A percentile compares a stretch with the other conserved stretches of the same genome.
Evolutionary conservation across 2,888 invertebrate genomes (phyloP).

Genomic region (Mesochorus sp.): DNA sequence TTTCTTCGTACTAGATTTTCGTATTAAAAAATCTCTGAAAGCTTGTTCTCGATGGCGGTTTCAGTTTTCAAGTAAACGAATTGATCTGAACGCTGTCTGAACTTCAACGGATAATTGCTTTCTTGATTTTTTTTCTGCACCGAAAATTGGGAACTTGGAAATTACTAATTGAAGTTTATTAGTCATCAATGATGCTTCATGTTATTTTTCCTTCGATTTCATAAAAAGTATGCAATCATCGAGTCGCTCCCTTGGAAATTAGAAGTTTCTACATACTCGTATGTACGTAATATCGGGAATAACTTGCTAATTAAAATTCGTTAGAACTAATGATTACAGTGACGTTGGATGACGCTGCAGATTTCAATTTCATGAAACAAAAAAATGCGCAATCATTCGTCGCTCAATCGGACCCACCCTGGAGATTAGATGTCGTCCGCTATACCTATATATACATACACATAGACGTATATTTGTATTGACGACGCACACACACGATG

Average conservation of each 20-base stretch:
- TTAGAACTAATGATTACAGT: neutral
- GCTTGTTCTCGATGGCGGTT: no score
- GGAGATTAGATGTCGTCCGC: neutral
- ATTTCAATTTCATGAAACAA: neutral
- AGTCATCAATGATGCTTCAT: no score
- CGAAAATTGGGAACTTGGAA: no score
- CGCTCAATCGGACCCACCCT: neutral
- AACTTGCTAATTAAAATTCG: constrained; percentile 35
- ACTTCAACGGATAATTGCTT: no score
- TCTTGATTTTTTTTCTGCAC: no score
- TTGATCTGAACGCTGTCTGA: no score
- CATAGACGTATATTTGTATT: neutral
- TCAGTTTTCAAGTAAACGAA: no score
- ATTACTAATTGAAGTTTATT: no score
- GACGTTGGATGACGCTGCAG: constrained; percentile 6
- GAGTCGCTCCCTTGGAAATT: neutral
- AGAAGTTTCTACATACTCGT: neutral
- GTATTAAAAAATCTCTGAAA: no score
- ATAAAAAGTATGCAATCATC: no score
- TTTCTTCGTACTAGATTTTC: no score
- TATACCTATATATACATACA: neutral
- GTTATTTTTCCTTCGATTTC: no score
- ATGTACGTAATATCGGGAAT: neutral
- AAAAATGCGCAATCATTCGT: constrained; percentile 15
- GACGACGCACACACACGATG: neutral